Conservation (phyloP, 2,888 invertebrate genomes). For the Xanthorhoe spadicearia region DNA sequence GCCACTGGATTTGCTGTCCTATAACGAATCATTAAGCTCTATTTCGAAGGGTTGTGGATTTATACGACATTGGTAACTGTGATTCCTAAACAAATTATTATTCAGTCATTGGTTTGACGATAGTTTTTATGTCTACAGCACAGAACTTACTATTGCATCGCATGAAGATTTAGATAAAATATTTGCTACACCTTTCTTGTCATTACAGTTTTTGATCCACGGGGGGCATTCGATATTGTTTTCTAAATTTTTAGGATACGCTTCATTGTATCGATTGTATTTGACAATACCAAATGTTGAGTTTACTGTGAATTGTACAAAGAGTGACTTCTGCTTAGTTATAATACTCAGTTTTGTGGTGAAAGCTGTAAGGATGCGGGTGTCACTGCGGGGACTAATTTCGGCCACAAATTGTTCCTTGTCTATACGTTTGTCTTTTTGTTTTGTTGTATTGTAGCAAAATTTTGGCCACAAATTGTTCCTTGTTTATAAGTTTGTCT, state of each 20-base stretch:
- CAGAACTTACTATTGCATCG: slow-evolving; percentile 41
- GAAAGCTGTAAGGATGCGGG: slow-evolving; percentile 62
- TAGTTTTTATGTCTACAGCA: slow-evolving; percentile 19
- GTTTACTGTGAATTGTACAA: slow-evolving; percentile 66
- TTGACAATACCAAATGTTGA: slow-evolving; percentile 62
- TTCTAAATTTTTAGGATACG: slow-evolving; percentile 69
- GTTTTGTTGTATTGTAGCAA: slow-evolving; percentile 30
- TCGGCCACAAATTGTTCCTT: slow-evolving; percentile 48
- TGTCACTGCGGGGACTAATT: slow-evolving; percentile 54
- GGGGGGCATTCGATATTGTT: slow-evolving; percentile 69
- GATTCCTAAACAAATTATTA: slow-evolving; percentile 34
- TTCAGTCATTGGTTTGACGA: slow-evolving; percentile 21
- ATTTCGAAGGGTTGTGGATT: slow-evolving; percentile 16
- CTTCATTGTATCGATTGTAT: slow-evolving; percentile 63
- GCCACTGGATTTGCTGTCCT: slow-evolving; percentile 48
- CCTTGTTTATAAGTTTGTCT: slow-evolving; percentile 42
- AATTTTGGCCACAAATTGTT: slow-evolving; percentile 46
- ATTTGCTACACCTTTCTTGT: slow-evolving; percentile 68
- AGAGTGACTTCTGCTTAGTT: slow-evolving; percentile 68
- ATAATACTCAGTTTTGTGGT: slow-evolving; percentile 65
- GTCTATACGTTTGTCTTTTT: slow-evolving; percentile 38
- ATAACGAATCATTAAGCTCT: slow-evolving; percentile 23
- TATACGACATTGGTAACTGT: slow-evolving; percentile 37
- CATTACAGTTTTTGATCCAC: slow-evolving; percentile 68
- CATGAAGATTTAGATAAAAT: slow-evolving; percentile 17